Base-by-base conservation (phyloP, 2,888 invertebrate genomes). In the Megalurothrips usitatus region DNA sequence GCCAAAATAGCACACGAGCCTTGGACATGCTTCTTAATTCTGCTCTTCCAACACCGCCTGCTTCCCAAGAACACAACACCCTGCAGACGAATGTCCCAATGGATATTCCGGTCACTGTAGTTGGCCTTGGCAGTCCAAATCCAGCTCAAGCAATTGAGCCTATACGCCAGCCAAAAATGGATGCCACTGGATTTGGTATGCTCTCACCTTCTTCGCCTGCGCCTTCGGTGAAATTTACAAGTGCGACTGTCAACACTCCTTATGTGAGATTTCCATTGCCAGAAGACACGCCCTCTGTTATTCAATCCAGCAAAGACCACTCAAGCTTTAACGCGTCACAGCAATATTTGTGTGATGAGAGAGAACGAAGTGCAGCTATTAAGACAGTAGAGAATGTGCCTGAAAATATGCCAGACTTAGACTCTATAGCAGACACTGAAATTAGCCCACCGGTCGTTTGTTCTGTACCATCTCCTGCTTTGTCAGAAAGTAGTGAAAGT, bases 11-110 rank as follows among this genome's bases (percentile, higher is more conserved):
- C 0, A 26, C 23, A 10, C 68, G 68, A 1, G 23, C 23, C 68
- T 75, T 75, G 68, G 68, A 75, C 26, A 75, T 75, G 68, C 68
- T 75, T 75, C 26, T 75, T 11, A 75, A 75, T 75, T 9, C 68
- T 26, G 68, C 68, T 23, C 68, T 75, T 11, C 68, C 68, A 8
- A 75, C 68, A 75, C 68, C 68, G 2, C 68, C 68, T 26, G 68
- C 68, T 12, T 75, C 68, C n/a, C 68, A 75, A 75, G 68, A 75
- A 26, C 68, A 75, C 12, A 75, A 75, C 26, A 75, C 26, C 9
- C 11, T 26, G 9, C 68, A 75, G 68, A 75, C 68, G 11, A 75
- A 75, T 26, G 8, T 75, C 23, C 26, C 68, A 8, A 23, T 75
- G 23, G 23, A 26, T 26, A 75, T 26, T 23, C 68, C 68, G 11